Base-by-base conservation (phyloP, 2,888 invertebrate genomes). In the Tuta absoluta region DNA sequence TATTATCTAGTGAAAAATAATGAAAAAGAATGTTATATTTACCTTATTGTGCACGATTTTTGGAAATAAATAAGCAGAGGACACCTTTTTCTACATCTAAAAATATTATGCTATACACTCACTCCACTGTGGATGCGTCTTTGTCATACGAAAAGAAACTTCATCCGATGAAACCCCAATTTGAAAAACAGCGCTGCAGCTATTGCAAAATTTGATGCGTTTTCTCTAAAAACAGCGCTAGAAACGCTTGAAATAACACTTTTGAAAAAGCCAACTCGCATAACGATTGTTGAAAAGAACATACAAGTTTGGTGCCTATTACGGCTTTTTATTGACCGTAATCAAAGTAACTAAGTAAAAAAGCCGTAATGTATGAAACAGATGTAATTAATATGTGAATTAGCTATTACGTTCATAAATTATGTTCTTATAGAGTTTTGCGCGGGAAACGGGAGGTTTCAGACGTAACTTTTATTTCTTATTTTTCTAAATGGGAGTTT, bases 51-150 rank as follows among this genome's bases (percentile, higher is more conserved):
- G 80, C 81, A 82, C 83, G 84, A 84, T 80, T 79, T 79, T 71
- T 75, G 73, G 77, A 75, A 76, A 75, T 71, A 80, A 82, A 81
- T 82, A 82, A 80, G 84, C 80, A 80, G 84, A 85, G 86, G 87
- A 87, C 89, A 89, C 86, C 84, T 86, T 84, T 87, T 87, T 85
- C 92, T 92, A 92, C 91, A 92, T 92, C 91, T 92, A 92, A 91
- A 92, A 92, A 91, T 92, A 92, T 91, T 91, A 89, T 89, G 85
- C 83, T 85, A 80, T 80, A 75, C 76, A 64, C 65, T 63, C 76
- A 63, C 65, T 65, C 59, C 59, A 58, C 62, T 62, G 37, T 51
- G 59, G 53, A 65, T 66, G 66, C 66, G 62, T 66, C 64, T 64
- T 65, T 65, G 64, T 66, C 66, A 62, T 63, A 48, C 41, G 60